Conservation (phyloP, 2,797 vertebrate species). For the Lagocephalus sceleratus region DNA sequence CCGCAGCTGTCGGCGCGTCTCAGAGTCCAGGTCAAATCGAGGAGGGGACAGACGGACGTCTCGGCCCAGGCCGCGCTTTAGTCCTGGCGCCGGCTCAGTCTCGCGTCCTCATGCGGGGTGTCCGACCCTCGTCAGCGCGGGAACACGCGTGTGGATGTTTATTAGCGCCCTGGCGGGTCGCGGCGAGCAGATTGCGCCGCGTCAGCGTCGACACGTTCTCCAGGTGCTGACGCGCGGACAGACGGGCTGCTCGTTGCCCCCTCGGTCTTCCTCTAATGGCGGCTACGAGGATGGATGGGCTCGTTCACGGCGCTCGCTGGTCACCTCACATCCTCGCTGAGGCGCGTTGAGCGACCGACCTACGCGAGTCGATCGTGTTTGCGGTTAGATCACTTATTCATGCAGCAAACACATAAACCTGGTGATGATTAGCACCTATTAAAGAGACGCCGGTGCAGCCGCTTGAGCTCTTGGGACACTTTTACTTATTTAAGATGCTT, state of each 20-base stretch:
- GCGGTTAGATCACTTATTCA: slow-evolving; percentile 38
- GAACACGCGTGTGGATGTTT: slow-evolving; percentile 74
- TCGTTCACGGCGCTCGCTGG: slow-evolving; percentile 59
- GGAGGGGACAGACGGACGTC: slow-evolving; percentile 43
- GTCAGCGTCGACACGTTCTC: slow-evolving; percentile 55
- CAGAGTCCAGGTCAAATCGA: slow-evolving; percentile 55
- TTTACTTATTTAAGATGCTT: too few species aligned
- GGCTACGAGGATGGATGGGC: slow-evolving; percentile 64
- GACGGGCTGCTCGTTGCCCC: slow-evolving; percentile 62
- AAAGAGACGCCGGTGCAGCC: too few species aligned
- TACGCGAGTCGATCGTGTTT: slow-evolving; percentile 39
- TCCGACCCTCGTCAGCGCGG: slow-evolving; percentile 59
- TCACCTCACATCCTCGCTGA: slow-evolving; percentile 47
- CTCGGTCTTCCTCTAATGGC: slow-evolving; percentile 52
- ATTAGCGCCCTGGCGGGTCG: slow-evolving; percentile 58
- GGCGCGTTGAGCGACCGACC: slow-evolving; percentile 45
- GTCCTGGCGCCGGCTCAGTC: slow-evolving; percentile 67
- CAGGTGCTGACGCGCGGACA: slow-evolving; percentile 69
- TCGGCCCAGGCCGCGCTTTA: slow-evolving; percentile 78
- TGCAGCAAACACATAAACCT: slow-evolving; percentile 2
- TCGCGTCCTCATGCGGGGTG: slow-evolving; percentile 46
- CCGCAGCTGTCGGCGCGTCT: slow-evolving; percentile 81
- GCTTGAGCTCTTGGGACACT: too few species aligned
- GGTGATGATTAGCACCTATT: slow-evolving; percentile 10
- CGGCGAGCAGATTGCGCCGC: slow-evolving; percentile 62